Evolutionary conservation across 2,113 vertebrate genomes (phyloP).

Genomic region (Tupaia chinensis): DNA sequence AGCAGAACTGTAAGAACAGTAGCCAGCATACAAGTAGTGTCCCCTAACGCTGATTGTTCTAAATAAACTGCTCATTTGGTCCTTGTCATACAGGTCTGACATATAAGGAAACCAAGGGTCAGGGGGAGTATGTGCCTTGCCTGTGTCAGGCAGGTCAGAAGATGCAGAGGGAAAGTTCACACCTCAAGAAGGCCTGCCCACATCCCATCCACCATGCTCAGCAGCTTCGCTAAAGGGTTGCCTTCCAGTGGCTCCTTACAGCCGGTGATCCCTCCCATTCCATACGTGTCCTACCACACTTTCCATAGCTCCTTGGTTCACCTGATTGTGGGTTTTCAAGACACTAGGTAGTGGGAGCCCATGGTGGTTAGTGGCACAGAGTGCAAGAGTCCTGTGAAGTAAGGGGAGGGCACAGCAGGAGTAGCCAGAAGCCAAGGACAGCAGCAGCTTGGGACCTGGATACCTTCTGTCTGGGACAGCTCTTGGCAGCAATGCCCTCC

Average conservation of each 20-base stretch:
- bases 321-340: not conserved
- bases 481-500: not conserved
- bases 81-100: not conserved
- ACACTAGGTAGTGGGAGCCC: not conserved
- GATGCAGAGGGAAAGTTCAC: not conserved
- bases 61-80: not conserved
- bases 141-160: not conserved
- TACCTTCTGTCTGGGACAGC: not conserved
- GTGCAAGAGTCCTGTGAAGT: accelerated
- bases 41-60: not conserved
- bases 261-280: not conserved
- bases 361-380: not conserved
- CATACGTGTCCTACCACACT: no score
- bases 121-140: not conserved
- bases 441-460: not conserved
- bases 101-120: not conserved
- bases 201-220: accelerated
- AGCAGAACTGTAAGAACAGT: not conserved
- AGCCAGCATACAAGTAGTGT: not conserved
- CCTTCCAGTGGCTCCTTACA: accelerated
- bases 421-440: not conserved
- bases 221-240: not conserved
- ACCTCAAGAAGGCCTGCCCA: not conserved
- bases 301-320: not conserved
- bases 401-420: no score